A percentile compares a stretch with the other conserved stretches of the same genome.
Conservation (phyloP, 2,888 invertebrate species). For the Spialia ferax region DNA sequence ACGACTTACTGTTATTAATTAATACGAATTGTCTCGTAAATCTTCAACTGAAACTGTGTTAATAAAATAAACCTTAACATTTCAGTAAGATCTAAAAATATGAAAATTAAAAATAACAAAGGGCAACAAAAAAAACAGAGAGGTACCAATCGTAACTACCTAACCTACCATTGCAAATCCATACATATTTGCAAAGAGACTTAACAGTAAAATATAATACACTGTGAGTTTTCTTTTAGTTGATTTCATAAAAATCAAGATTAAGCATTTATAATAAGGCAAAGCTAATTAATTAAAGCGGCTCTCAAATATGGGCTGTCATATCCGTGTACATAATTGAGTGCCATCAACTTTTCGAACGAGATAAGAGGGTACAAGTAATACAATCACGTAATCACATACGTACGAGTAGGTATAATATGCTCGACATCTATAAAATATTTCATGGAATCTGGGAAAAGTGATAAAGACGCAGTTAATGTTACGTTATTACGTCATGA, state of each 20-base stretch:
- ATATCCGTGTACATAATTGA: slow-evolving; percentile 22
- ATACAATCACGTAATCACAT: slow-evolving; percentile 15
- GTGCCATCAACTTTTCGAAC: slow-evolving; percentile 19
- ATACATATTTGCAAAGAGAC: too few species aligned
- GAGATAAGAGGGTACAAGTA: slow-evolving; percentile 26
- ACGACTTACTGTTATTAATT: slow-evolving; percentile 38
- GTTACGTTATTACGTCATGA: not conserved
- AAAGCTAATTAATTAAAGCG: slow-evolving; percentile 20
- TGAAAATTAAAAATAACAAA: too few species aligned
- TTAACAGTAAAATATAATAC: too few species aligned
- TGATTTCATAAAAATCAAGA: not conserved
- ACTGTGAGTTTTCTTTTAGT: too few species aligned
- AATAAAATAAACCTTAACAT: not conserved
- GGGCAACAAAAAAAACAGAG: too few species aligned
- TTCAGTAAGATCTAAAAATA: too few species aligned
- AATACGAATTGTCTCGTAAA: slow-evolving; percentile 24
- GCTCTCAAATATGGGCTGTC: slow-evolving; percentile 17
- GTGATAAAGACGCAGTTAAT: not conserved
- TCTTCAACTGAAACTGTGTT: slow-evolving; percentile 15
- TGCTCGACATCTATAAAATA: not conserved
- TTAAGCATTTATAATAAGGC: not conserved
- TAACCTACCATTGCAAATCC: too few species aligned
- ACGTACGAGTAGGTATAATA: not conserved
- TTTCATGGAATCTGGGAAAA: not conserved
- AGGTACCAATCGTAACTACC: too few species aligned